Conservation (phyloP, 1,140 invertebrate species). For the Heliconius nattereri region DNA sequence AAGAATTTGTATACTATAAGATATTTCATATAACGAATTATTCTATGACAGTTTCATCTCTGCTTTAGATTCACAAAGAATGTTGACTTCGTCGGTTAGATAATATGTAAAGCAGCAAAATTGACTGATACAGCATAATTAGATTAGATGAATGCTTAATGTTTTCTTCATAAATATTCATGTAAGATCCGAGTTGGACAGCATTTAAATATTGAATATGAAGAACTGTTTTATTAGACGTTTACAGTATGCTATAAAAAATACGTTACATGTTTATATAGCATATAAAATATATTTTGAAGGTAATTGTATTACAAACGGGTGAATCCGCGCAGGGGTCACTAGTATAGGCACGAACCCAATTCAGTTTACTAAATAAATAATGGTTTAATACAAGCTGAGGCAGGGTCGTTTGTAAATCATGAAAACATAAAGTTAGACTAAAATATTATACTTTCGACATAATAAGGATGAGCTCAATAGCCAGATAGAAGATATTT, state of each 20-base stretch:
- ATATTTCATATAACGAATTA: not conserved
- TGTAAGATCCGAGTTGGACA: constrained; percentile 16
- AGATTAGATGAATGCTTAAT: constrained; percentile 33
- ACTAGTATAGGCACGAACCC: too few relatives aligned
- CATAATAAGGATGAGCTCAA: too few relatives aligned
- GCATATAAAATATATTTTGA: not conserved
- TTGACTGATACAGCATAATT: constrained; percentile 35
- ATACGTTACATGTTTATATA: not conserved
- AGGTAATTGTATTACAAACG: not conserved
- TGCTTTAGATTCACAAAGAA: constrained; percentile 22
- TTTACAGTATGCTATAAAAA: not conserved
- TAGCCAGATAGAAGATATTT: too few relatives aligned
- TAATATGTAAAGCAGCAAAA: constrained; percentile 26
- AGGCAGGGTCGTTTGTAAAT: too few relatives aligned
- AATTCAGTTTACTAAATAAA: too few relatives aligned
- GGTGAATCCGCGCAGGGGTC: too few relatives aligned
- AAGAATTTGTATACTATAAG: too few relatives aligned
- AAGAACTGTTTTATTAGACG: not conserved
- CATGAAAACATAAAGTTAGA: too few relatives aligned
- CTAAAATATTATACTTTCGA: too few relatives aligned
- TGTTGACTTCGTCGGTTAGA: constrained; percentile 28
- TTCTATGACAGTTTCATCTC: constrained; percentile 23
- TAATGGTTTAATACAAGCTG: too few relatives aligned
- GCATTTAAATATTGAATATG: constrained; percentile 35
- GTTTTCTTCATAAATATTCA: constrained; percentile 37